These are phyloP conservation scores for Petrocephalus sullivani DNA, from an alignment of 2,797 vertebrate species.

Conservation along the genomic window DNA sequence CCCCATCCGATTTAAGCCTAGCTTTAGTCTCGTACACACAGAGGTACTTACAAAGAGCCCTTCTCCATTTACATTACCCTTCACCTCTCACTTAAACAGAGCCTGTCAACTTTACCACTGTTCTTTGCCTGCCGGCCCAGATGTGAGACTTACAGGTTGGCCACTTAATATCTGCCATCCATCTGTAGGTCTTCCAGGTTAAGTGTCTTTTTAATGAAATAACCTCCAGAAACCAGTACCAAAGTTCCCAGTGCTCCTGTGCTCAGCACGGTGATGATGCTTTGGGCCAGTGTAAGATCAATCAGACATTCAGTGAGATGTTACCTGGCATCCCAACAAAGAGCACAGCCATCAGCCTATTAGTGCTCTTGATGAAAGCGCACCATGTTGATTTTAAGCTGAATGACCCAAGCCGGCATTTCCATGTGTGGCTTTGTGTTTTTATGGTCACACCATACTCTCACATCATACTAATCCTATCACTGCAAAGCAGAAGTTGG, in stretches of 20 bases:
- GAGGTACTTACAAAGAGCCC: not conserved
- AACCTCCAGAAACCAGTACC: not conserved
- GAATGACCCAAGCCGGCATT: not conserved
- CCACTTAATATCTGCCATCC: not conserved
- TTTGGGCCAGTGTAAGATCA: not conserved
- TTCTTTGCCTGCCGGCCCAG: not conserved
- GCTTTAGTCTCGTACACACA: not conserved
- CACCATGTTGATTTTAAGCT: not conserved
- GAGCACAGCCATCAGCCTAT: not conserved
- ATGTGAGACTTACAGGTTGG: not conserved
- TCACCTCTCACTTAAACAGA: not conserved
- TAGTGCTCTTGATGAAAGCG: not conserved
- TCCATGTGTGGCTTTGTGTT: not conserved
- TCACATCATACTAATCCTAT: not conserved
- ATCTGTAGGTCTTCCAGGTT: not conserved
- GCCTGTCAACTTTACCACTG: not conserved
- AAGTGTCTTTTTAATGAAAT: not conserved
- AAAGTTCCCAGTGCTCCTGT: not conserved
- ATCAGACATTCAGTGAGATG: not conserved
- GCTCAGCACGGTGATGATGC: not conserved
- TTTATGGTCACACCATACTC: not conserved
- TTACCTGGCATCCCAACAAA: not conserved
- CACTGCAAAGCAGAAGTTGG: not conserved
- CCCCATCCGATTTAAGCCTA: not conserved
- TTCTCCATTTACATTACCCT: not conserved